phyloP scores from a whole-genome alignment of 2,888 invertebrate genomes.

The Oscheius myriophilus region DNA sequence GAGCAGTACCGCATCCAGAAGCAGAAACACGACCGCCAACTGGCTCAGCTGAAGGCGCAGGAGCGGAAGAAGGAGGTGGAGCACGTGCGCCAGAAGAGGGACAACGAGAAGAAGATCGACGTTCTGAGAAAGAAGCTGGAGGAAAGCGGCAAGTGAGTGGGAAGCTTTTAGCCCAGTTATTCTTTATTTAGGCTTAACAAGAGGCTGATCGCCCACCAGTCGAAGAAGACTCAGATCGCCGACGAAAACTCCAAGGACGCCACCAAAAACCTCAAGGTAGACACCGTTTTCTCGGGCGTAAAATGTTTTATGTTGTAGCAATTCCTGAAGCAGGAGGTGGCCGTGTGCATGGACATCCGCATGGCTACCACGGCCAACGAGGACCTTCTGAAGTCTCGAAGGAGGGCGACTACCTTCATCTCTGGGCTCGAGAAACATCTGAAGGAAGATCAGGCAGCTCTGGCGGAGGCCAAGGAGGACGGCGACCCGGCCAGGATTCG shows the following conservation, averaged over 20 bases:
- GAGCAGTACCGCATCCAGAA: constrained; percentile 44
- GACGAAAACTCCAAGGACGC: background rate
- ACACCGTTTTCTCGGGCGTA: background rate
- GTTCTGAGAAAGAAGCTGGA: constrained; percentile 42
- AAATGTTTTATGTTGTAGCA: background rate
- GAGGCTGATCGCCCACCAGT: background rate
- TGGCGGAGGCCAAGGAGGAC: background rate
- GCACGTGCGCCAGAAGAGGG: constrained; percentile 34
- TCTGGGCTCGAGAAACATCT: background rate
- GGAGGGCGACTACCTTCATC: background rate
- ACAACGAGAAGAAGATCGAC: constrained; percentile 43
- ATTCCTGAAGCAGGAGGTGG: constrained; percentile 11
- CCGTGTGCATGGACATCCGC: background rate
- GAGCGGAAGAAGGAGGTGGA: constrained; percentile 51
- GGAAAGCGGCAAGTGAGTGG: constrained; percentile 6
- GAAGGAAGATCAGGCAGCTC: background rate
- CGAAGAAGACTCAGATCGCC: constrained; percentile 14
- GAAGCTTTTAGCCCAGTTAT: background rate
- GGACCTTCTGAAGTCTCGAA: background rate
- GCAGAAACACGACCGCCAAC: constrained; percentile 43
- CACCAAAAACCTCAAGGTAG: background rate
- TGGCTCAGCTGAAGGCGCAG: constrained; percentile 49
- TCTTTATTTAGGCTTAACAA: constrained; percentile 5
- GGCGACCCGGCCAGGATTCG: constrained; percentile 26
- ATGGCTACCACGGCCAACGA: background rate